Conservation (phyloP, 1,140 invertebrate genomes). For the Drosophila baimaii region DNA sequence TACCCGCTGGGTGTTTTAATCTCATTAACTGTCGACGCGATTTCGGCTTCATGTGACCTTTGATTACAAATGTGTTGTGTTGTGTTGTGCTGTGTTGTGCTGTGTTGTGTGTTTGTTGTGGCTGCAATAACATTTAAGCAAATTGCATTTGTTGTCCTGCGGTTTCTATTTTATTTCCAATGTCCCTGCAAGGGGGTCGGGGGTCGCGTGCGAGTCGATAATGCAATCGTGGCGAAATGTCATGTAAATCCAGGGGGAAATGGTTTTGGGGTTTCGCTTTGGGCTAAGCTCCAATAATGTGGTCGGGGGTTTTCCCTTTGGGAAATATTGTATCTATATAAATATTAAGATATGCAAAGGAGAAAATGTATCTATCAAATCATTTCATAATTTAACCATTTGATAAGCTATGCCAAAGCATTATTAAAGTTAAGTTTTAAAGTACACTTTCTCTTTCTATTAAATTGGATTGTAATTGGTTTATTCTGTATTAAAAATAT, state of each 20-base stretch:
- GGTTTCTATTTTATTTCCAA: constrained; percentile 21
- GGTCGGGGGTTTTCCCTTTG: not conserved
- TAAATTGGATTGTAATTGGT: too few species aligned
- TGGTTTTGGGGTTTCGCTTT: not conserved
- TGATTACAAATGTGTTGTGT: constrained; percentile 45
- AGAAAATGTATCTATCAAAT: too few species aligned
- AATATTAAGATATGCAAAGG: too few species aligned
- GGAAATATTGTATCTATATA: not conserved
- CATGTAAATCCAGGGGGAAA: too few species aligned
- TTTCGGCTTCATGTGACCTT: constrained; percentile 35
- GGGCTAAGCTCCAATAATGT: not conserved
- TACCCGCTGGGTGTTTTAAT: constrained; percentile 76
- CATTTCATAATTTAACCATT: too few species aligned
- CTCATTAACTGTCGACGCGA: constrained; percentile 75
- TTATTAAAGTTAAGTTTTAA: too few species aligned
- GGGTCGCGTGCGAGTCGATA: constrained; percentile 31
- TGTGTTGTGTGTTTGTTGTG: constrained; percentile 51
- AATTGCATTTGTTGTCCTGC: constrained; percentile 66
- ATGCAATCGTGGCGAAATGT: not conserved
- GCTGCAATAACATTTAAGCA: constrained; percentile 54
- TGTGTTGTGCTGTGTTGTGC: constrained; percentile 31
- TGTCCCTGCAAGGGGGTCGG: too few species aligned
- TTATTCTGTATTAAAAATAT: too few species aligned
- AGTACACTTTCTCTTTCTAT: too few species aligned
- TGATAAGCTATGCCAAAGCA: too few species aligned